Evolutionary conservation across 2,113 vertebrate genomes (phyloP), one percentile per base, ranked within the genome.

Genomic region (Ahaetulla prasina): DNA sequence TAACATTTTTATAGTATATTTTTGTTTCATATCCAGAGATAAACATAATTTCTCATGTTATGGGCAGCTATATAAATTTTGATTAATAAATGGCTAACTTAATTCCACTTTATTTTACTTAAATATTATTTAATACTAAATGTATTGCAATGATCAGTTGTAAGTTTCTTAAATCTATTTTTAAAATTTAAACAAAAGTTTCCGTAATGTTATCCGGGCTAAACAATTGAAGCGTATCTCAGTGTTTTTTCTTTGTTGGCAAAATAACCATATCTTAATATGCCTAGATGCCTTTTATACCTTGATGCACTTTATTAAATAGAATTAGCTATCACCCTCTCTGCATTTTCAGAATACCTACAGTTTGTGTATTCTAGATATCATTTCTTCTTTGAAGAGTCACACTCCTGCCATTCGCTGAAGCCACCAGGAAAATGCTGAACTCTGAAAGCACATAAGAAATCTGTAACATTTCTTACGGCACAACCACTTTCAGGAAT

Each of bases 401-500:
- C 98, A 94, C 96, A 97, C 89, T 97, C 97, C 87, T 95, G 91
- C 99, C 99, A 99, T 54, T 99, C 98, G 12, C 98, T 96, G 98
- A 98, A 99, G 96, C 99, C 99, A 92, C 99, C 99, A 23, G 96
- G 96, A 93, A 98, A 99, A 89, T 99, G 96, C 93, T 97, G 98
- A 96, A 94, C 98, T 92, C 99, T 99, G 96, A 95, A 98, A 98
- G 87, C 4, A 94, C 0, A 63, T 14, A 96, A 52, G 86, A 92
- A 45, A 94, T 85, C 39, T 53, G 39, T 84, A 84, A 89, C 57
- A 53, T 68, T 52, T n/a, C n/a, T n/a, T n/a, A n/a, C n/a, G n/a
- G n/a, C n/a, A n/a, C n/a, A n/a, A n/a, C n/a, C n/a, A n/a, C n/a
- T n/a, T n/a, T 47, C 52, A 25, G 0, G 20, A 45, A 85, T 3